Evolutionary conservation across 2,888 invertebrate genomes (phyloP).

Genomic region (Limnephilus auricula): DNA sequence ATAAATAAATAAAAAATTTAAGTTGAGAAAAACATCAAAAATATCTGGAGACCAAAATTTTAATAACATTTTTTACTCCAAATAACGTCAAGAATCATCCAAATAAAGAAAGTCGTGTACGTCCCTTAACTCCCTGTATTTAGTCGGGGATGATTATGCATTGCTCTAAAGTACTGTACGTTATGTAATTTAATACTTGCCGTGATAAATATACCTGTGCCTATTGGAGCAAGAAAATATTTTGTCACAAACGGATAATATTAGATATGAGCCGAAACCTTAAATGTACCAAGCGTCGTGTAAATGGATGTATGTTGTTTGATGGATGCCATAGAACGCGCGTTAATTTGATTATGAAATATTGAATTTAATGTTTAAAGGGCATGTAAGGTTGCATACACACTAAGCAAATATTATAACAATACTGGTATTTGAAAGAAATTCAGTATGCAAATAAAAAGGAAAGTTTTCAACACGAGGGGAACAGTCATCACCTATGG

Average conservation of each 20-base stretch:
- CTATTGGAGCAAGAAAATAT: slow-evolving; percentile 29
- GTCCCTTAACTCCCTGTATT: neutral
- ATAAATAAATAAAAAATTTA: too few species aligned
- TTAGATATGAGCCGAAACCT: slow-evolving; percentile 20
- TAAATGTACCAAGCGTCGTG: slow-evolving; percentile 27
- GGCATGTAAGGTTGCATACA: neutral
- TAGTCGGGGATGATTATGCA: neutral
- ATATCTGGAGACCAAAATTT: too few species aligned
- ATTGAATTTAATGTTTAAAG: slow-evolving; percentile 13
- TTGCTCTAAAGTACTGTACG: neutral
- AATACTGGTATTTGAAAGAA: too few species aligned
- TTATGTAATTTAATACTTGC: slow-evolving; percentile 21
- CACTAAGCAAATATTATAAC: neutral
- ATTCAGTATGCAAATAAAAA: too few species aligned
- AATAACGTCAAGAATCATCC: too few species aligned
- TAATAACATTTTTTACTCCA: too few species aligned
- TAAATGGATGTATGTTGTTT: neutral
- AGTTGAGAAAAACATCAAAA: too few species aligned
- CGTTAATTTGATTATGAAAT: slow-evolving; percentile 31
- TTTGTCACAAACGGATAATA: slow-evolving; percentile 20
- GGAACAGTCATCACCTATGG: too few species aligned
- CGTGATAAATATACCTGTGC: slow-evolving; percentile 2
- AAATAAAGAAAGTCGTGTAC: too few species aligned
- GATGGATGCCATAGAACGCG: slow-evolving; percentile 28
- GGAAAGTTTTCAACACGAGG: too few species aligned